Conservation (phyloP, 2,888 invertebrate genomes). For the Rhagonycha lutea region DNA sequence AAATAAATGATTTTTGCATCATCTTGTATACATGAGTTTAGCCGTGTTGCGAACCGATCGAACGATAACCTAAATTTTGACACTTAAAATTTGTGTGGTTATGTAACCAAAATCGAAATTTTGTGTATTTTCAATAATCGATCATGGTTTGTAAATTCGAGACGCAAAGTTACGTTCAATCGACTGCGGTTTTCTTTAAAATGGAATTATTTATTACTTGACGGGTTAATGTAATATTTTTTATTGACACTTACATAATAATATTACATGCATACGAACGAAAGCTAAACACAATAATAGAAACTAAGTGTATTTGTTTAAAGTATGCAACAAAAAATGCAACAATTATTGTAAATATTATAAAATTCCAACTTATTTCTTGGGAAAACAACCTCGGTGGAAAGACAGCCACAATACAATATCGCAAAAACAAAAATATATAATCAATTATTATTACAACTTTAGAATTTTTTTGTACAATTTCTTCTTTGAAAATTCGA, state of each 20-base stretch:
- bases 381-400: background rate
- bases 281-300: background rate
- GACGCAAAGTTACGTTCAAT: background rate
- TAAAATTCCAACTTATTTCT: background rate
- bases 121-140: background rate
- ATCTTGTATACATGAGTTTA: background rate
- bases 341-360: background rate
- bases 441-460: slow-evolving; percentile 2
- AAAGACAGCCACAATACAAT: background rate
- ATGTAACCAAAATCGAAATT: background rate
- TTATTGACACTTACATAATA: slow-evolving; percentile 25
- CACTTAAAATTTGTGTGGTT: background rate
- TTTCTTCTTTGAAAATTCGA: background rate
- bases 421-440: background rate
- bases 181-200: background rate
- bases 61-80: background rate
- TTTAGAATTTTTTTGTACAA: background rate
- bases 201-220: slow-evolving; percentile 12
- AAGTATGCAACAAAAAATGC: background rate
- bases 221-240: slow-evolving; percentile 14
- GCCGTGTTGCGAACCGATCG: background rate
- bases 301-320: slow-evolving; percentile 18
- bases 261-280: slow-evolving; percentile 21
- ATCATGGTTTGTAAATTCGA: background rate
- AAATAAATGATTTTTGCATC: background rate